A percentile compares a stretch with the other conserved stretches of the same genome.
These are phyloP conservation scores for Phthorimaea operculella DNA, from an alignment of 1,140 invertebrate species.

Conservation along the genomic window DNA sequence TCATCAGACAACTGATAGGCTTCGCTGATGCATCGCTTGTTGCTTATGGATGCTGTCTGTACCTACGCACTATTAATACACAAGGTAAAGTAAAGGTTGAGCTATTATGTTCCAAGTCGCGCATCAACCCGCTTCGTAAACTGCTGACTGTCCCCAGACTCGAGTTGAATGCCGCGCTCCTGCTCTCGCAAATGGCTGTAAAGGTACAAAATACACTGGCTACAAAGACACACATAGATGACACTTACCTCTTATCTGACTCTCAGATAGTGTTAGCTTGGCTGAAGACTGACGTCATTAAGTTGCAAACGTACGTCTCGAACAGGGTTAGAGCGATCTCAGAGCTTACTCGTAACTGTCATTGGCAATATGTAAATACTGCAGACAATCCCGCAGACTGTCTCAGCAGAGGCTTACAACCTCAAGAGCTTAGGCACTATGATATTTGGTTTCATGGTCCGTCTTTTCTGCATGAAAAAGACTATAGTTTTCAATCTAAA, in stretches of 20 bases:
- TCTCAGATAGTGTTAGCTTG: slow-evolving; percentile 16
- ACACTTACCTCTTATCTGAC: slow-evolving; percentile 12
- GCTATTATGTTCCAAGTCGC: slow-evolving; percentile 15
- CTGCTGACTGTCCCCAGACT: slow-evolving; percentile 23
- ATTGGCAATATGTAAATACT: slow-evolving; percentile 9
- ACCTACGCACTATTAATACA: background rate
- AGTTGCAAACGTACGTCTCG: background rate
- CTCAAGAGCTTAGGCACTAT: background rate
- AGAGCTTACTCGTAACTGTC: slow-evolving; percentile 8
- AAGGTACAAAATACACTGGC: background rate
- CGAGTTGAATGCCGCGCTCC: slow-evolving; percentile 20
- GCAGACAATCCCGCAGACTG: slow-evolving; percentile 10
- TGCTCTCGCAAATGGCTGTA: background rate
- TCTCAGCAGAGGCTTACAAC: slow-evolving; percentile 5
- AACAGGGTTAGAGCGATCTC: slow-evolving; percentile 26
- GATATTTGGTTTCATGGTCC: background rate
- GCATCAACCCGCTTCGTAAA: slow-evolving; percentile 38
- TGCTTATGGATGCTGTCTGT: background rate
- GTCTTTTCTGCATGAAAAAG: background rate
- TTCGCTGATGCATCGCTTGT: background rate
- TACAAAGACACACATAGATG: background rate
- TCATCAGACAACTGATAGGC: background rate
- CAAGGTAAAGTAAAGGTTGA: background rate
- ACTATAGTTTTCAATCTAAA: background rate
- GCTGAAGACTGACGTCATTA: slow-evolving; percentile 9